Conservation (phyloP, 2,113 vertebrate species). For the Oplegnathus fasciatus region DNA sequence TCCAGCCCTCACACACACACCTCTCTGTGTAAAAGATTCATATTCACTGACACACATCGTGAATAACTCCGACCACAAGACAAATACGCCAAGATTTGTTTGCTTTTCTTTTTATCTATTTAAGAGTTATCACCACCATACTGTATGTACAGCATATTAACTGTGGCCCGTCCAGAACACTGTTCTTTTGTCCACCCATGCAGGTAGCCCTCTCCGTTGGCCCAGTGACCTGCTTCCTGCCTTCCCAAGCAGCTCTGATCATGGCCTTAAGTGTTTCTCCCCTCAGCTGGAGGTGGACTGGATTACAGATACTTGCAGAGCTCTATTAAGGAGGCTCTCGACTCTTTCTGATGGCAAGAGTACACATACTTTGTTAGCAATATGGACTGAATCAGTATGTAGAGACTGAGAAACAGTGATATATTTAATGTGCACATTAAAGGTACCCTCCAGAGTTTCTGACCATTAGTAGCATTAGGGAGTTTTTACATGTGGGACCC, state of each 20-base stretch:
- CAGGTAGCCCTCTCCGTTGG: constrained; percentile 54
- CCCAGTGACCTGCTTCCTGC: constrained; percentile 76
- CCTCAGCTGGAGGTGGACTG: constrained; percentile 47
- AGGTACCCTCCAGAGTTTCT: background rate
- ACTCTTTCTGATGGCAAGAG: constrained; percentile 6
- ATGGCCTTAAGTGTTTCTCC: constrained; percentile 36
- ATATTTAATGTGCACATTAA: background rate
- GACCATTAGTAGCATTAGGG: background rate
- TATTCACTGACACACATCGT: constrained; percentile 45
- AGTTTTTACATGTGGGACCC: background rate
- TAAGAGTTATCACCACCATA: constrained; percentile 46
- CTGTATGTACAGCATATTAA: constrained; percentile 39
- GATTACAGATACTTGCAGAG: constrained; percentile 53
- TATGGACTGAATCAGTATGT: background rate
- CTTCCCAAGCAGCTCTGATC: constrained; percentile 34
- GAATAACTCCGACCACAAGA: constrained; percentile 42
- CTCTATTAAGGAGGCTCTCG: constrained; percentile 17
- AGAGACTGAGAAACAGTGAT: background rate
- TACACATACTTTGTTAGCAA: background rate
- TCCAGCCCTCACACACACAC: constrained; percentile 48
- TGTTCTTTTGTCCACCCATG: constrained; percentile 66
- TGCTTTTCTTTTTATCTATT: constrained; percentile 64
- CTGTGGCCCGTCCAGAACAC: constrained; percentile 50
- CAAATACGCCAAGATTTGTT: constrained; percentile 48
- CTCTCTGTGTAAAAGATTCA: constrained; percentile 42